Percentiles rank a stretch among this genome's conserved stretches.
Conservation (phyloP, 1,140 invertebrate genomes). For the Drosophila mojavensis region DNA sequence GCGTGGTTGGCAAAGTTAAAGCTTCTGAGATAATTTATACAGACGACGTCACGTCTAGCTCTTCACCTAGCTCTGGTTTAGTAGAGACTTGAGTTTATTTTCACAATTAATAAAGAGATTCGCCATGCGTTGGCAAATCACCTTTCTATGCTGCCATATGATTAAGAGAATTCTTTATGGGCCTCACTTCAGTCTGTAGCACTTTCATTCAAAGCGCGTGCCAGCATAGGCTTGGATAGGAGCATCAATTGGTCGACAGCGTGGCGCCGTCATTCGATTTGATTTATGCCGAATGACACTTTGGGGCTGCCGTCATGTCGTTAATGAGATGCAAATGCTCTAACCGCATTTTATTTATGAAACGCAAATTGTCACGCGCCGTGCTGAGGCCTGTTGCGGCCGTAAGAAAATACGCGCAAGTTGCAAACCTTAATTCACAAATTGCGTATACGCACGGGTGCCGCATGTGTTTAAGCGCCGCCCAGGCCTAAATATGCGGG, state of each 20-base stretch:
- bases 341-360: constrained; percentile 20
- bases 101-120: too few relatives aligned
- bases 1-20: too few relatives aligned
- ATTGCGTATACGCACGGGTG: constrained; percentile 68
- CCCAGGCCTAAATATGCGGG: constrained; percentile 13
- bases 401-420: constrained; percentile 9
- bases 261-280: neutral
- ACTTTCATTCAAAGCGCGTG: too few relatives aligned
- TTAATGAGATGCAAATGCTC: constrained; percentile 18
- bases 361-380: constrained; percentile 22
- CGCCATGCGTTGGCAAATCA: too few relatives aligned
- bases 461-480: constrained; percentile 3
- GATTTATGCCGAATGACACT: constrained; percentile 13
- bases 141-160: too few relatives aligned
- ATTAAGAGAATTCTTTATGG: too few relatives aligned
- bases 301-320: neutral
- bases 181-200: too few relatives aligned
- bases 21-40: too few relatives aligned
- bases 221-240: too few relatives aligned
- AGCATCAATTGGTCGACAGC: neutral
- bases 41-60: too few relatives aligned
- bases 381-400: constrained; percentile 3
- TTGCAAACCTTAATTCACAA: constrained; percentile 52
- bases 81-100: too few relatives aligned
- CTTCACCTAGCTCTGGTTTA: too few relatives aligned